Evolutionary conservation across 2,797 vertebrate species (phyloP).

Genomic region (Florisuga fusca): DNA sequence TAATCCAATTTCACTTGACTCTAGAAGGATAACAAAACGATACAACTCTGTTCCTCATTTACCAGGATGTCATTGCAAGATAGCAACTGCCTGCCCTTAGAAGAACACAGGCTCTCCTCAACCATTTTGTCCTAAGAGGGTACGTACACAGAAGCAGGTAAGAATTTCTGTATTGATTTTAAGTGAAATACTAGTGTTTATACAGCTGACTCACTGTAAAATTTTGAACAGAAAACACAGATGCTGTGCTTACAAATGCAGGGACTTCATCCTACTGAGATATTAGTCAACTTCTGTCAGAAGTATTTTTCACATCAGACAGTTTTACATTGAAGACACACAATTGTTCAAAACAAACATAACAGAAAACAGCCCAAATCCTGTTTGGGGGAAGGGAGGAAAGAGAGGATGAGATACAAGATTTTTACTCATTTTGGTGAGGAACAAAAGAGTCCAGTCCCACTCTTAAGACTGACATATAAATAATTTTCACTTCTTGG

Average conservation of each 20-base stretch:
- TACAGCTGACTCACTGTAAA: not conserved
- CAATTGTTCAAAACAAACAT: not conserved
- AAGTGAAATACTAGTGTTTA: not conserved
- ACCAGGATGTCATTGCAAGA: not conserved
- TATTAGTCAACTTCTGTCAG: not conserved
- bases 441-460: not conserved
- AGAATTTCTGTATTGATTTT: not conserved
- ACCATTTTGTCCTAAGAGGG: not conserved
- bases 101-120: not conserved
- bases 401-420: not conserved
- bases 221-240: not conserved
- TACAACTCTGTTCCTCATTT: not conserved
- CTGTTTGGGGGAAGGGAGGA: not conserved
- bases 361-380: not conserved
- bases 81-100: not conserved
- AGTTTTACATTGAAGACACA: accelerated
- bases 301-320: not conserved
- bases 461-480: not conserved
- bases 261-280: not conserved
- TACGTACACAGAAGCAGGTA: not conserved
- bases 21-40: not conserved
- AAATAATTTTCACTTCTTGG: not conserved
- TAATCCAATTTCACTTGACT: not conserved
- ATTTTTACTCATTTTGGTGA: not conserved
- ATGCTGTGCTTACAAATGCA: not conserved